Evolutionary conservation across 2,113 vertebrate species (phyloP), one percentile per base, ranked within the genome.

Genomic region (Aldabrachelys gigantea): DNA sequence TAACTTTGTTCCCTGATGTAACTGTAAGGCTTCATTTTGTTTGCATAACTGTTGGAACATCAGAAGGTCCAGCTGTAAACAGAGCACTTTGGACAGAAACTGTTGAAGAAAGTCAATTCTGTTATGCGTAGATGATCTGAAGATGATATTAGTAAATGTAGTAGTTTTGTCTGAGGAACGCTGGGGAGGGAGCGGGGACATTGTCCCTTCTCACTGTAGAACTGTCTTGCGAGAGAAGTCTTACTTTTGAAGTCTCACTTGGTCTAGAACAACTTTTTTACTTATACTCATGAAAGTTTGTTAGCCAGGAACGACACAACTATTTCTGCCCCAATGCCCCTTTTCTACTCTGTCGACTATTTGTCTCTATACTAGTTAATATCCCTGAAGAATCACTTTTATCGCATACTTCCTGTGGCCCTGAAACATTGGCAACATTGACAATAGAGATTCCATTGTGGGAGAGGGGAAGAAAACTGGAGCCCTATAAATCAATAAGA

Each of bases 111-210:
- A 44, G 22, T 49, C n/a, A 72, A 6, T 38, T 89, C 10, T 21
- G 10, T 89, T 81, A 54, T 24, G 13, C 81, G 47, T 84, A 84
- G n/a, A 79, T 80, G 82, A 92, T 86, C 57, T 92, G 57, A 85
- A 85, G 92, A 92, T 84, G 83, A 84, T 87, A 25, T 76, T 88
- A 88, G 56, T 29, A 92, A 91, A 92, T 95, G 5, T 81, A 91
- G 75, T 78, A 91, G 75, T 90, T 90, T 94, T 94, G 50, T 87
- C 80, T 22, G 80, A 44, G 53, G 52, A 90, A 80, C 35, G 29
- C 38, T 65, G 69, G 57, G 79, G 54, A 89, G 88, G 38, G 79
- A 54, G 53, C 53, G 83, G 14, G 62, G 1, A 31, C 56, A 7
- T 89, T 90, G 84, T 13, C 2, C 1, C 24, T 38, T 91, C 65